Conservation (phyloP, 2,888 invertebrate genomes). For the Parnassius glacialis region DNA sequence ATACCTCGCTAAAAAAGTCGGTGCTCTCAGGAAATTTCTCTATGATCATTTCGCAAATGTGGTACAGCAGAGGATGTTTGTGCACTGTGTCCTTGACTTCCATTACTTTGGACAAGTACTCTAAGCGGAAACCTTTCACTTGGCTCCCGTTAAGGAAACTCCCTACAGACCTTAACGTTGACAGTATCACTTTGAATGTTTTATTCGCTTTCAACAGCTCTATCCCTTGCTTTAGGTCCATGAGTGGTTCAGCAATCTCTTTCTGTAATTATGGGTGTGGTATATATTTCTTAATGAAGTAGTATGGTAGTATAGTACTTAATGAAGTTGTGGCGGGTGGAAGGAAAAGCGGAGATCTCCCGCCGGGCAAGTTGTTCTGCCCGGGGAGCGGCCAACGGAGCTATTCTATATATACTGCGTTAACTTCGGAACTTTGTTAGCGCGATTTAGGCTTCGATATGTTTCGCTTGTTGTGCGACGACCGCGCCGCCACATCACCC, state of each 20-base stretch:
- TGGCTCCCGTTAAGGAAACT: constrained; percentile 96
- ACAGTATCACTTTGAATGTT: constrained; percentile 97
- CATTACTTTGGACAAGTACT: constrained; percentile 97
- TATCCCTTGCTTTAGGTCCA: constrained; percentile 98
- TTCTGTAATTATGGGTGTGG: constrained; percentile 64
- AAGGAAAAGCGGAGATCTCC: no score
- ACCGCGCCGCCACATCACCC: no score
- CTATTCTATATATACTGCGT: no score
- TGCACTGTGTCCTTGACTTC: constrained; percentile 99
- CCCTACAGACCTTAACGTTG: constrained; percentile 96
- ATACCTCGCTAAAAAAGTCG: constrained; percentile 98
- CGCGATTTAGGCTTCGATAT: no score
- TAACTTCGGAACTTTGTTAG: no score
- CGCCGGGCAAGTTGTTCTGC: no score
- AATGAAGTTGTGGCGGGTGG: no score
- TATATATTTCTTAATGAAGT: no score
- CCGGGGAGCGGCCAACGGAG: no score
- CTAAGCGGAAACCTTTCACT: constrained; percentile 97
- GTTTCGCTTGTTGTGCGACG: no score
- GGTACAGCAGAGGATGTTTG: constrained; percentile 98
- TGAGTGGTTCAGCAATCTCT: constrained; percentile 99
- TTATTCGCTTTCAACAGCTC: constrained; percentile 94
- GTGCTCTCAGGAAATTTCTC: constrained; percentile 97
- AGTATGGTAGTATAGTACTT: no score
- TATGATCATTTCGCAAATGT: constrained; percentile 98